Evolutionary conservation across 2,113 vertebrate genomes (phyloP).

Genomic region (Amblyopsis rosae): DNA sequence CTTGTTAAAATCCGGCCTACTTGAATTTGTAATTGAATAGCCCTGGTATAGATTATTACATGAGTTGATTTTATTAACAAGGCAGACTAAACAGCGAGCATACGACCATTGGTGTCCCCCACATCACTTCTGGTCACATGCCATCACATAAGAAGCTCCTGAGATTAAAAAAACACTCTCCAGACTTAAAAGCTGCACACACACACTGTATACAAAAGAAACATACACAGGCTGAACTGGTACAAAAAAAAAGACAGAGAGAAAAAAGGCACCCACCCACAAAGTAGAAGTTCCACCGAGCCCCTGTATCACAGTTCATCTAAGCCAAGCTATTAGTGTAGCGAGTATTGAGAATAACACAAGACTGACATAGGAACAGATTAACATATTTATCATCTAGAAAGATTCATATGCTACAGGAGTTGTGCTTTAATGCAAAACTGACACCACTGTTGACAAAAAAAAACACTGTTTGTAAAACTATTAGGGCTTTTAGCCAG

Average conservation of each 20-base stretch:
- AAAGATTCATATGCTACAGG: constrained; percentile 18
- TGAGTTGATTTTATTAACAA: constrained; percentile 70
- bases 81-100: constrained; percentile 62
- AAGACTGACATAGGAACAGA: background rate
- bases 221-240: constrained; percentile 46
- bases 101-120: constrained; percentile 39
- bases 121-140: constrained; percentile 56
- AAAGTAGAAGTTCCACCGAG: background rate
- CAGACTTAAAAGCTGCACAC: constrained; percentile 51
- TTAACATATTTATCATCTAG: constrained; percentile 12
- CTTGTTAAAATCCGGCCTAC: too few relatives aligned
- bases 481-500: constrained; percentile 26
- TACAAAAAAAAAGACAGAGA: constrained; percentile 5
- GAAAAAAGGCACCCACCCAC: constrained; percentile 23
- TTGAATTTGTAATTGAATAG: background rate
- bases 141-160: constrained; percentile 65
- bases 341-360: too few relatives aligned
- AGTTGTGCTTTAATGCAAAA: constrained; percentile 31
- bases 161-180: constrained; percentile 62
- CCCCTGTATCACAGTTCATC: background rate
- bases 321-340: constrained; percentile 11
- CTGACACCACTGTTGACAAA: constrained; percentile 13
- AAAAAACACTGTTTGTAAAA: constrained; percentile 43
- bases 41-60: constrained; percentile 39
- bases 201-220: constrained; percentile 46